These are phyloP conservation scores for Argentina silus DNA, from an alignment of 2,797 vertebrate species.

Conservation along the genomic window DNA sequence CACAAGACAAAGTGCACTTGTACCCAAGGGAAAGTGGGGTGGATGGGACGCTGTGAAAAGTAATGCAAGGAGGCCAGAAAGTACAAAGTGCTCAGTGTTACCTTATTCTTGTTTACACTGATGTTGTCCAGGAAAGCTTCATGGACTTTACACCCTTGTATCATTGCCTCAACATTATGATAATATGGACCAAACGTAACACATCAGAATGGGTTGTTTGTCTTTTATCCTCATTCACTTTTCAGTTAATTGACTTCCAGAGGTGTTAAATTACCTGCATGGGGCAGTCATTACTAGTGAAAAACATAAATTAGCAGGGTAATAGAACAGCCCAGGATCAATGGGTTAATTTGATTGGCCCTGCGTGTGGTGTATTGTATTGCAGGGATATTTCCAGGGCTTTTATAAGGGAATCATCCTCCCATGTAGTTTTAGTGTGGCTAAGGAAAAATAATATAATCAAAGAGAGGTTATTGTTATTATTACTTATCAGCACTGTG, in stretches of 20 bases:
- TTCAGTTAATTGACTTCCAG: conserved; percentile 71
- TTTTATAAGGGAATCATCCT: conserved; percentile 56
- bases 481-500: conserved; percentile 12
- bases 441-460: conserved; percentile 50
- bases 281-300: conserved; percentile 72
- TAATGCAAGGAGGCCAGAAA: conserved; percentile 44
- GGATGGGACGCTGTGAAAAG: conserved; percentile 78
- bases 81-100: conserved; percentile 73
- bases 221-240: conserved; percentile 51
- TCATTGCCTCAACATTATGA: conserved; percentile 35
- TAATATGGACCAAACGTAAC: not conserved
- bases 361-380: conserved; percentile 68
- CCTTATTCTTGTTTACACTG: conserved; percentile 55
- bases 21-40: conserved; percentile 63
- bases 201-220: conserved; percentile 39
- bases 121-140: conserved; percentile 42
- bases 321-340: conserved; percentile 70
- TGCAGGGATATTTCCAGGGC: conserved; percentile 56
- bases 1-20: conserved; percentile 83
- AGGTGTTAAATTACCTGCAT: conserved; percentile 76
- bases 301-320: conserved; percentile 70
- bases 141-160: conserved; percentile 30
- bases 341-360: conserved; percentile 77
- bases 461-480: conserved; percentile 52
- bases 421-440: conserved; percentile 58